These are phyloP conservation scores for Dipodomys ordii DNA, from an alignment of 2,113 vertebrate species.

Conservation along the genomic window DNA sequence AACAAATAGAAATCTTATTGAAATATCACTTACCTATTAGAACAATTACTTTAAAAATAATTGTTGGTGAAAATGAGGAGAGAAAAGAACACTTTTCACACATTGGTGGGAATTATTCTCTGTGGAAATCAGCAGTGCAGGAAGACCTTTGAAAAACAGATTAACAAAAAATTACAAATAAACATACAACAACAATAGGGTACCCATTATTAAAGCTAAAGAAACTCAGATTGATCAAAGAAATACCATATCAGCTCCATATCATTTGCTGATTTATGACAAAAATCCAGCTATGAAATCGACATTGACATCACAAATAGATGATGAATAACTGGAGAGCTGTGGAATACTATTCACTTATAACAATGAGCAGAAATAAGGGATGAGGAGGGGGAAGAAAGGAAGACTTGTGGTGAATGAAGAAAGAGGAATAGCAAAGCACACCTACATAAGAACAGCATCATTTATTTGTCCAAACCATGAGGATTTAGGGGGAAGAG, in stretches of 20 bases:
- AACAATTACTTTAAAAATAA: background rate
- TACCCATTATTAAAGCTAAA: background rate
- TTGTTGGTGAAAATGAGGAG: background rate
- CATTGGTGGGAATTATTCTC: no score
- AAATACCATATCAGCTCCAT: background rate
- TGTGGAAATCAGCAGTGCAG: background rate
- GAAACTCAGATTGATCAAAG: background rate
- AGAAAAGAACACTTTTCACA: background rate
- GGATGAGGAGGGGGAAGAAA: background rate
- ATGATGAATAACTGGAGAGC: background rate
- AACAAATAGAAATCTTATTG: background rate
- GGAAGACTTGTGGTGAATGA: background rate
- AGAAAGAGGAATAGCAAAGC: background rate
- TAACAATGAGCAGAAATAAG: background rate
- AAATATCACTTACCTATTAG: background rate
- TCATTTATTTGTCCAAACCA: rapidly evolving
- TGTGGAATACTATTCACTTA: background rate
- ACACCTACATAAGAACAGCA: background rate
- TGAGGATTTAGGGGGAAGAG: rapidly evolving
- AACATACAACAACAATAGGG: background rate
- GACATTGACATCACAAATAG: background rate
- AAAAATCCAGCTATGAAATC: background rate
- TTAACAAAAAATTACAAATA: no score
- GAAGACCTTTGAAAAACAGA: background rate
- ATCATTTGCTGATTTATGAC: no score